Conservation (phyloP, 2,888 invertebrate species). For the Dolichopus griseipennis region DNA sequence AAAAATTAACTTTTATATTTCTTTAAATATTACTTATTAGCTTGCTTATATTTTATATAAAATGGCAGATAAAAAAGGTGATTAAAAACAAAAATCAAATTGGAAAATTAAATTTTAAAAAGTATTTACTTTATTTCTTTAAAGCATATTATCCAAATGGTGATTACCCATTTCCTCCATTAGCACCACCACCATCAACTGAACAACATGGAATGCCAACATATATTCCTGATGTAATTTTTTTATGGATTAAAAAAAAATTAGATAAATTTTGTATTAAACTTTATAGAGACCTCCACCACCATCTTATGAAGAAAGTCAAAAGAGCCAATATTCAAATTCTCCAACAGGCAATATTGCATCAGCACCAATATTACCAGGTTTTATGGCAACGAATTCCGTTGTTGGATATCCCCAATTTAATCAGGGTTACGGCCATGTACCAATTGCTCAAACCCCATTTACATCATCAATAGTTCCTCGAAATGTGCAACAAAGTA, state of each 20-base stretch:
- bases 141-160: background rate
- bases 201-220: background rate
- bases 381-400: background rate
- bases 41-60: background rate
- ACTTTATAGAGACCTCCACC: slow-evolving; percentile 34
- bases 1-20: too few relatives aligned
- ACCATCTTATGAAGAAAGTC: slow-evolving; percentile 39
- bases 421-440: slow-evolving; percentile 17
- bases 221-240: slow-evolving; percentile 7
- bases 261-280: background rate
- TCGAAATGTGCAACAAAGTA: slow-evolving; percentile 16
- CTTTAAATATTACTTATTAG: too few relatives aligned
- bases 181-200: background rate
- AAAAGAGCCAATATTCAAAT: slow-evolving; percentile 21
- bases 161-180: background rate
- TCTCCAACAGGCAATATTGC: background rate
- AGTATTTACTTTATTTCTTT: too few relatives aligned
- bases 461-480: slow-evolving; percentile 14
- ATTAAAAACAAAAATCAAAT: background rate
- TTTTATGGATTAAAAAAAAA: background rate
- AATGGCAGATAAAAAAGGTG: background rate
- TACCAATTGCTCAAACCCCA: slow-evolving; percentile 20
- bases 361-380: background rate
- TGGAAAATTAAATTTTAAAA: background rate
- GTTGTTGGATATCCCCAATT: background rate